Percentiles rank a stretch among this genome's conserved stretches.
phyloP scores from a whole-genome alignment of 2,797 vertebrate genomes.

The Platalea minor region DNA sequence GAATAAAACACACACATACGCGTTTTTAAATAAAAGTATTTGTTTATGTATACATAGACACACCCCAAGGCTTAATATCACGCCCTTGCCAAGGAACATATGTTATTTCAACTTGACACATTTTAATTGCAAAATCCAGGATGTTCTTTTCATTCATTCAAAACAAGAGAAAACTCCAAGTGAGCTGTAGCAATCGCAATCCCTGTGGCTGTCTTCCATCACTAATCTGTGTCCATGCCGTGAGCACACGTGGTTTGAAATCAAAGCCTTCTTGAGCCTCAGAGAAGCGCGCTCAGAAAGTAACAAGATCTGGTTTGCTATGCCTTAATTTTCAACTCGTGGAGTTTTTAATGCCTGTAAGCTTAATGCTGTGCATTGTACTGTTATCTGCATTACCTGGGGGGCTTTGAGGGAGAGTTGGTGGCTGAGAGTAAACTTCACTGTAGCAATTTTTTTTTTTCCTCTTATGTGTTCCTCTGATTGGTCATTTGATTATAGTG shows the following conservation, averaged over 20 bases:
- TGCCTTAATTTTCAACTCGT: neutral
- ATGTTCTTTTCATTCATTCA: neutral
- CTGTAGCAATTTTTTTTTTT: neutral
- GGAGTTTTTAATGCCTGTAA: neutral
- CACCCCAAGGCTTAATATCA: conserved; percentile 5
- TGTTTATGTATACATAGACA: conserved; percentile 12
- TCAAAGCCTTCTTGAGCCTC: neutral
- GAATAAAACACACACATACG: neutral
- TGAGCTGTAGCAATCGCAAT: neutral
- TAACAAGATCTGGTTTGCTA: neutral
- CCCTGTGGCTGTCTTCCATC: neutral
- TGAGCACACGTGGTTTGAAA: neutral
- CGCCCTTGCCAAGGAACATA: conserved; percentile 19
- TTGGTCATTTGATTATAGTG: conserved; percentile 58
- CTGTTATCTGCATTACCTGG: conserved; percentile 24
- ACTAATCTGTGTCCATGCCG: neutral
- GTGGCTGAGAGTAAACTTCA: conserved; percentile 46
- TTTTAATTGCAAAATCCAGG: conserved; percentile 48
- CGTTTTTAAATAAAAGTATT: conserved; percentile 16
- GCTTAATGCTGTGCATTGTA: neutral
- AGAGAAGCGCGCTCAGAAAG: conserved; percentile 3
- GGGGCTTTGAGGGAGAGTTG: neutral
- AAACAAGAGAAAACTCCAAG: conserved; percentile 15
- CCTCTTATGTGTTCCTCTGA: conserved; percentile 37
- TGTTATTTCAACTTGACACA: conserved; percentile 45